Base-by-base conservation (phyloP, 2,797 vertebrate species). In the Erpetoichthys calabaricus region DNA sequence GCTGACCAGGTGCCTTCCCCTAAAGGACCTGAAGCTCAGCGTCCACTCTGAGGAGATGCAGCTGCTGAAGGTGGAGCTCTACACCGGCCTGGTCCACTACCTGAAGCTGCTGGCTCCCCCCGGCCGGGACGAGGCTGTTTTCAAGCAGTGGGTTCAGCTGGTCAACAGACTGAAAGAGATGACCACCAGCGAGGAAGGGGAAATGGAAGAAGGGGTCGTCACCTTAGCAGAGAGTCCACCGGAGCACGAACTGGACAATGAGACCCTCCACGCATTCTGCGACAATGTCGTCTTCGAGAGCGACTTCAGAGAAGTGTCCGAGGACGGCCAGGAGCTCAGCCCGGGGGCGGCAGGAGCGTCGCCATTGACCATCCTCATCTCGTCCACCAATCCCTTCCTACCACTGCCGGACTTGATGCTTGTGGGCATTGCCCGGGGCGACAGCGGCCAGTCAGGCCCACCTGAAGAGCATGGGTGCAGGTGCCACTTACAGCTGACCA, bases 1-100 rank as follows among this genome's bases (percentile, higher is more conserved):
- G 25, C 25, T 25, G 25, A 25, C 25, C 60, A 78, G 76, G 57
- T 62, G 75, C 4, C 63, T 79, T 7, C 76, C 75, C 8, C 65
- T 79, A 55, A 70, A 67, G 45, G 70, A 75, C 8, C 72, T 77
- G 44, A 77, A 75, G 66, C 68, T 79, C 57, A 73, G 72, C 4
- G 42, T 75, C 8, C 67, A 74, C 0, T 53, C 74, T 5, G 41
- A 4, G 0, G 61, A 72, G 8, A 73, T 69, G 45, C 64, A 71
- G 58, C 73, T 73, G 55, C 57, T 79, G 8, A 65, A 68, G 3
- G 64, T 77, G n/a, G 72, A 74, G 45, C 66, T 79, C 1, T 73
- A 72, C 56, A 77, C 69, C 0, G 75, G 76, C 6, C 70, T 73
- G 0, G 68, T 65, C 0, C 75, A 77, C 55, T 79, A 77, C 43